These are phyloP conservation scores for Paradoxurus hermaphroditus DNA, from an alignment of 2,113 vertebrate species.

Conservation along the genomic window DNA sequence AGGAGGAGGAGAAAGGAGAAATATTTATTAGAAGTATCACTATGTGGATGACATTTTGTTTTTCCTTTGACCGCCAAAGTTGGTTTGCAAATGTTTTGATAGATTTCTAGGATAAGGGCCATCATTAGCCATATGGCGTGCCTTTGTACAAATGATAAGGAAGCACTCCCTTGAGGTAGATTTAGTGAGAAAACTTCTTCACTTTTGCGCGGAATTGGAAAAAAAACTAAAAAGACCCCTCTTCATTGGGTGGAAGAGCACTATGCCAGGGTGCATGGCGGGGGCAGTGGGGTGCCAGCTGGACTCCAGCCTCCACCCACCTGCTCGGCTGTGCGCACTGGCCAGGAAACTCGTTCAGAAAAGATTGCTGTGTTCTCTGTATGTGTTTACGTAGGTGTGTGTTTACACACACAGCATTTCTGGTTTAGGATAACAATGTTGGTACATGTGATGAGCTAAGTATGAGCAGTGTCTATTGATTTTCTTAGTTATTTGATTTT, in stretches of 20 bases:
- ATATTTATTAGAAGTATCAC: neutral
- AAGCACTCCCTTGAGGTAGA: neutral
- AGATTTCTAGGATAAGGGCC: neutral
- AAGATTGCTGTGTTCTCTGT: neutral
- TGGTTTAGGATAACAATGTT: neutral
- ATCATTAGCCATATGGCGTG: neutral
- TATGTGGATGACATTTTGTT: neutral
- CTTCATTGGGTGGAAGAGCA: neutral
- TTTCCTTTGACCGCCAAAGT: neutral
- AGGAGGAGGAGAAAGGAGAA: neutral
- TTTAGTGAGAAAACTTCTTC: neutral
- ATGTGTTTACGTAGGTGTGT: neutral
- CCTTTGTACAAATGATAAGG: neutral
- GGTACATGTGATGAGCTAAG: neutral
- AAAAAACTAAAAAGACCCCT: neutral
- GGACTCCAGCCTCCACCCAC: fast-evolving
- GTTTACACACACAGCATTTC: neutral
- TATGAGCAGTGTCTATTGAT: neutral
- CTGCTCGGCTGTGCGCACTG: neutral
- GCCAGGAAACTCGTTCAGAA: neutral
- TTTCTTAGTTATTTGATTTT: neutral
- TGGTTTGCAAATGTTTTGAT: neutral
- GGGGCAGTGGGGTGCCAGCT: neutral
- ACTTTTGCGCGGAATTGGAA: neutral
- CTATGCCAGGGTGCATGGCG: too few relatives aligned